phyloP scores from a whole-genome alignment of 2,888 invertebrate species.

The Horisme vitalbata region DNA sequence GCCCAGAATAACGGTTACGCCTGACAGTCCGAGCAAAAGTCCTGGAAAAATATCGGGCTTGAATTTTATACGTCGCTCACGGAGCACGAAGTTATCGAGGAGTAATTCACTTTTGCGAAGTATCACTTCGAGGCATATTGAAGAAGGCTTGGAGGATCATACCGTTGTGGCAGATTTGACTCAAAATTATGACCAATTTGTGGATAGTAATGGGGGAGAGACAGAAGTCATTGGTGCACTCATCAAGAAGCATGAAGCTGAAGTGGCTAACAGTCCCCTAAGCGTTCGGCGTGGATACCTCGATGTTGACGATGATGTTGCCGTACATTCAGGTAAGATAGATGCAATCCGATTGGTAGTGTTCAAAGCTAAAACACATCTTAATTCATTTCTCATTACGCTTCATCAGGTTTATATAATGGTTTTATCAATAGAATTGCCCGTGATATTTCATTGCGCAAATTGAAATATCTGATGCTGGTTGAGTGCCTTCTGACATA shows the following conservation, averaged over 20 bases:
- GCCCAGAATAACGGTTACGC: conserved; percentile 70
- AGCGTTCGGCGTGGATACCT: conserved; percentile 76
- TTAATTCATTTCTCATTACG: conserved; percentile 34
- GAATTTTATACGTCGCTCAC: conserved; percentile 87
- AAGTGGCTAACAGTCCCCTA: conserved; percentile 67
- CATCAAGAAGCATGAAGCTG: conserved; percentile 73
- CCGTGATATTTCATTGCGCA: conserved; percentile 33
- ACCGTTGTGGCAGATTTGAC: conserved; percentile 65
- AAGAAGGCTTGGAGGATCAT: conserved; percentile 70
- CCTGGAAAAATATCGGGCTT: conserved; percentile 77
- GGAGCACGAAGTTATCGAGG: conserved; percentile 88
- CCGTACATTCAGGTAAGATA: conserved; percentile 87
- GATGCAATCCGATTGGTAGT: conserved; percentile 1
- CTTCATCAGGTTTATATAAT: conserved; percentile 33
- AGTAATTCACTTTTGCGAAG: conserved; percentile 85
- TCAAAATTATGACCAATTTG: conserved; percentile 69
- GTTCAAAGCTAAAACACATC: conserved; percentile 30
- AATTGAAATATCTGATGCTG: conserved; percentile 37
- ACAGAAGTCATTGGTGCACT: conserved; percentile 70
- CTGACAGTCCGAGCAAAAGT: conserved; percentile 80
- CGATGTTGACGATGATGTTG: conserved; percentile 86
- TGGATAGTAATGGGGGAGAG: conserved; percentile 68
- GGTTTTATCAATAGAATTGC: conserved; percentile 31
- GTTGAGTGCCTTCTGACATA: conserved; percentile 38
- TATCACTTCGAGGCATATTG: conserved; percentile 77